Percentiles rank a stretch among this genome's conserved stretches.
Conservation (phyloP, 1,140 invertebrate species). For the Eueides isabella region DNA sequence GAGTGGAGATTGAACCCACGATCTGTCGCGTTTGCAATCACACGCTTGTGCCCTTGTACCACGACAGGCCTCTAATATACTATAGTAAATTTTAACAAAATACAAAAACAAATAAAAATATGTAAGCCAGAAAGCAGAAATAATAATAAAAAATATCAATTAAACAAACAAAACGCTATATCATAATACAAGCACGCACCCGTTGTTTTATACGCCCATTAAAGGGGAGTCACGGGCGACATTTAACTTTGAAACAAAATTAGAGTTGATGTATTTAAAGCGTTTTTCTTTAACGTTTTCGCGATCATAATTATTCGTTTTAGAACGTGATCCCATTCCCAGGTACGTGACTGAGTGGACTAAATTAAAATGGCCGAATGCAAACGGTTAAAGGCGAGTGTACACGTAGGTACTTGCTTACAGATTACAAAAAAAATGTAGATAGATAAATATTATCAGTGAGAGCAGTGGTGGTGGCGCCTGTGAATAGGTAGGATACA, state of each 20-base stretch:
- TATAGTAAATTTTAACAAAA: too few species aligned
- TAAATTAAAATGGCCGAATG: slow-evolving; percentile 39
- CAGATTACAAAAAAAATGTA: too few species aligned
- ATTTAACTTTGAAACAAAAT: slow-evolving; percentile 46
- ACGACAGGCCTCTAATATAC: too few species aligned
- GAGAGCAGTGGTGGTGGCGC: not conserved
- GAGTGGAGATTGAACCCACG: too few species aligned
- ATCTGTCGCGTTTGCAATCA: too few species aligned
- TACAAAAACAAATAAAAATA: too few species aligned
- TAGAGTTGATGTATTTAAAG: slow-evolving; percentile 45
- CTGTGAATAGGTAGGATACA: too few species aligned
- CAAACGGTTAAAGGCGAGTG: slow-evolving; percentile 31
- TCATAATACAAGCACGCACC: not conserved
- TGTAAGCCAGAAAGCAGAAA: too few species aligned
- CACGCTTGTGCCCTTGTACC: too few species aligned
- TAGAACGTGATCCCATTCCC: slow-evolving; percentile 69
- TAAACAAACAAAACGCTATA: not conserved
- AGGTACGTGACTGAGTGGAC: slow-evolving; percentile 59
- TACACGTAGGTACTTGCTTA: not conserved
- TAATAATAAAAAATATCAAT: slow-evolving; percentile 10
- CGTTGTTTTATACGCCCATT: slow-evolving; percentile 20
- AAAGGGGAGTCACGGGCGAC: slow-evolving; percentile 49
- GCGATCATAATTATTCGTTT: slow-evolving; percentile 63
- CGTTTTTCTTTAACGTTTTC: slow-evolving; percentile 46
- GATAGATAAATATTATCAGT: not conserved